Percentiles rank a stretch among this genome's conserved stretches.
phyloP scores from a whole-genome alignment of 2,113 vertebrate genomes.

The Genyomyrus donnyi region DNA sequence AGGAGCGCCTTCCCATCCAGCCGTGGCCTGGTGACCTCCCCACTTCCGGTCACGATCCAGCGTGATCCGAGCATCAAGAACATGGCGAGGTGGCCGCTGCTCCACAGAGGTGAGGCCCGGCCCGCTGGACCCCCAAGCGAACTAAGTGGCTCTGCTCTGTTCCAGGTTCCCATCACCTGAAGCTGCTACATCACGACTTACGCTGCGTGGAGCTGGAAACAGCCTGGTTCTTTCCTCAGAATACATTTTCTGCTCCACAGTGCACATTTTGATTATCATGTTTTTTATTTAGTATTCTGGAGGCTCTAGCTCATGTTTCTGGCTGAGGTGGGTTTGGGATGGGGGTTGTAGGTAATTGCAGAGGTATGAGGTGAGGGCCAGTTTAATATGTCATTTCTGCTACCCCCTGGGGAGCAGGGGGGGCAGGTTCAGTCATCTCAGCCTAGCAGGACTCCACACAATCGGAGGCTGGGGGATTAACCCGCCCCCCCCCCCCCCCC shows the following conservation, averaged over 20 bases:
- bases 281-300: neutral
- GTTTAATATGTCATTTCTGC: constrained; percentile 2
- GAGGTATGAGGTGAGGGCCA: neutral
- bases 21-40: neutral
- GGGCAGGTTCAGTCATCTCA: neutral
- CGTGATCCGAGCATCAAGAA: neutral
- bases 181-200: neutral
- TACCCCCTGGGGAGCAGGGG: neutral
- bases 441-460: neutral
- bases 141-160: neutral
- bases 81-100: neutral
- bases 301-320: neutral
- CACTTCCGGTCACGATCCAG: neutral
- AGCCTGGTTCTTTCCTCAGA: neutral
- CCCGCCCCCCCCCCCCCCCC: neutral
- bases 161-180: neutral
- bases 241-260: neutral
- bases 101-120: neutral
- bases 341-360: neutral
- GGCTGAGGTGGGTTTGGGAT: neutral
- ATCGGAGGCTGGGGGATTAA: neutral
- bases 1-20: neutral
- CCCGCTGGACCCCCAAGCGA: neutral
- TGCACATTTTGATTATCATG: neutral
- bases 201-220: neutral